Conservation (phyloP, 2,797 vertebrate genomes). For the Melanotaenia pygmaea region DNA sequence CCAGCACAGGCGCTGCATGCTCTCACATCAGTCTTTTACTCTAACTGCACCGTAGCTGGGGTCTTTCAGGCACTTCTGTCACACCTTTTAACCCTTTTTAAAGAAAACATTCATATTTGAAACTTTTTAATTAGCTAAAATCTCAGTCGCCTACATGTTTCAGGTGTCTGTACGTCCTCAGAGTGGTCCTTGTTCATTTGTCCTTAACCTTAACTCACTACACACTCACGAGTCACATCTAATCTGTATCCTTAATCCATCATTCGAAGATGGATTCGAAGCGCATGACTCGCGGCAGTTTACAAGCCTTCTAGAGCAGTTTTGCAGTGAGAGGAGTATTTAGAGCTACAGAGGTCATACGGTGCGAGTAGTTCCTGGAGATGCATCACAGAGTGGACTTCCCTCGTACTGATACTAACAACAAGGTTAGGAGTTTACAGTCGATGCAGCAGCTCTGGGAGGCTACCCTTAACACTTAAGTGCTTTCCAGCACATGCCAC, state of each 20-base stretch:
- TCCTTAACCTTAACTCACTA: slow-evolving; percentile 39
- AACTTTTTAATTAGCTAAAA: not conserved
- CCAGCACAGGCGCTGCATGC: slow-evolving; percentile 29
- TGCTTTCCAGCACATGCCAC: too few species aligned
- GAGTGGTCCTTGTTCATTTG: slow-evolving; percentile 6
- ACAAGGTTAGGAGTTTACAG: not conserved
- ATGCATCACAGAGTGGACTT: not conserved
- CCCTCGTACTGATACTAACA: not conserved
- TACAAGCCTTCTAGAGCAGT: slow-evolving; percentile 8
- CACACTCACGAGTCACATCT: slow-evolving; percentile 55
- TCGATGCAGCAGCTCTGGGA: not conserved
- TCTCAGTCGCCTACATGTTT: not conserved
- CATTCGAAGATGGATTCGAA: slow-evolving; percentile 26
- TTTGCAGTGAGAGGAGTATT: slow-evolving; percentile 6
- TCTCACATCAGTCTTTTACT: slow-evolving; percentile 33
- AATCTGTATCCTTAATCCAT: slow-evolving; percentile 72
- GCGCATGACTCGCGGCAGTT: slow-evolving; percentile 39
- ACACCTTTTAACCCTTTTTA: not conserved
- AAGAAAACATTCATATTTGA: not conserved
- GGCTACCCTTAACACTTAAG: not conserved
- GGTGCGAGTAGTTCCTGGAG: slow-evolving; percentile 11
- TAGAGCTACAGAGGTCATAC: not conserved
- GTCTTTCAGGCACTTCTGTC: not conserved
- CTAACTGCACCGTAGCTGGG: not conserved
- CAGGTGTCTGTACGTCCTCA: not conserved